A percentile compares a stretch with the other conserved stretches of the same genome.
Evolutionary conservation across 37 sponge, comb jelly and placozoan genomes (phyloP).

Genomic region (Agelas oroides): DNA sequence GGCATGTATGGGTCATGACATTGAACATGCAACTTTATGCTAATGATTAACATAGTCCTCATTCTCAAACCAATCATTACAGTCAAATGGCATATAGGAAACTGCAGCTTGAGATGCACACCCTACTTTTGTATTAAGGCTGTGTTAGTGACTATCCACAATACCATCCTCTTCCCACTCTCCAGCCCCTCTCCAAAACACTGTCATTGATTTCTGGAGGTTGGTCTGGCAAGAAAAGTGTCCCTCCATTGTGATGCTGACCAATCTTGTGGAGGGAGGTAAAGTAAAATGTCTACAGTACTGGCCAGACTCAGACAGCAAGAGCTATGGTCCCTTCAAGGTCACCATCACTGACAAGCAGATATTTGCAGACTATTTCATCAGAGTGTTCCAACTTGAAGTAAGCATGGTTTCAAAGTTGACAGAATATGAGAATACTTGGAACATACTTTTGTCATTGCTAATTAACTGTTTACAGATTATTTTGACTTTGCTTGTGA

Average conservation of each 20-base stretch:
- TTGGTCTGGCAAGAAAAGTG: conserved; percentile 48
- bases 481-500: too few relatives aligned
- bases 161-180: too few relatives aligned
- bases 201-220: conserved; percentile 57
- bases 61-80: too few relatives aligned
- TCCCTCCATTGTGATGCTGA: conserved; percentile 57
- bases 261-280: conserved; percentile 29
- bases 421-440: too few relatives aligned
- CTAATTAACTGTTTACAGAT: not conserved
- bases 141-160: too few relatives aligned
- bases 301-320: conserved; percentile 29
- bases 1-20: too few relatives aligned
- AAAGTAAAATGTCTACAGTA: conserved; percentile 62
- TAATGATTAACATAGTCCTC: too few relatives aligned
- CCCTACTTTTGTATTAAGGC: too few relatives aligned
- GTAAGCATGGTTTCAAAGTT: too few relatives aligned
- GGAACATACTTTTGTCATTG: not conserved
- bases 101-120: too few relatives aligned
- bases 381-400: conserved; percentile 24
- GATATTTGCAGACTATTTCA: conserved; percentile 20
- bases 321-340: conserved; percentile 23
- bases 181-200: conserved; percentile 35
- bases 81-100: too few relatives aligned
- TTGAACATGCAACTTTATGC: too few relatives aligned
- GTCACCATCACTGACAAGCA: conserved; percentile 19